A percentile compares a stretch with the other conserved stretches of the same genome.
These are phyloP conservation scores for Okamejei kenojei DNA, from an alignment of 2,797 vertebrate species.

Conservation along the genomic window DNA sequence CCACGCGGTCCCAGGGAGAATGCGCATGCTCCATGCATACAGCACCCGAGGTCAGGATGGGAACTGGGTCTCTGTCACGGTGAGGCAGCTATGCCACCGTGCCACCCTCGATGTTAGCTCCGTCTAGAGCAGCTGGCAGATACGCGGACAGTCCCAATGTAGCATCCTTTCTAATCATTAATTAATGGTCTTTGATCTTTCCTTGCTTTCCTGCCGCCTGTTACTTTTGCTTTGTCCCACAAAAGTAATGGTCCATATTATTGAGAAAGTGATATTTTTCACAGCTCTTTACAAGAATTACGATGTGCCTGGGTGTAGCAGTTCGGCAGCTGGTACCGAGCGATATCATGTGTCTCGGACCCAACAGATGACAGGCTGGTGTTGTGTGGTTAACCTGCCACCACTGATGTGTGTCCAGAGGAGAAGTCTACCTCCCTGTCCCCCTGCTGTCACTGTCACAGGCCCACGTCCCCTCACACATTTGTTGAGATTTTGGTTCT, in stretches of 20 bases:
- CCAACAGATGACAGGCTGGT: constrained; percentile 10
- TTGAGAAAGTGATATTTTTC: constrained; percentile 37
- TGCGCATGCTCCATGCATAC: no score
- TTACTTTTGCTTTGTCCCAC: neutral
- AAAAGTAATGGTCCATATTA: constrained; percentile 14
- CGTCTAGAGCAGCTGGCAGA: neutral
- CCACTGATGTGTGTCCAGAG: neutral
- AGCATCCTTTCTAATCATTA: neutral
- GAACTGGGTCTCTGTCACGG: no score
- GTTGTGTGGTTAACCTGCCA: neutral
- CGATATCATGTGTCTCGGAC: neutral
- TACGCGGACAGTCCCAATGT: neutral
- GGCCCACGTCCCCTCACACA: neutral
- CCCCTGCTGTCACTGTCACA: constrained; percentile 31
- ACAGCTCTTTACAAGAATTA: constrained; percentile 32
- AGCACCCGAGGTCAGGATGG: no score
- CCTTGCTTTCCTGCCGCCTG: neutral
- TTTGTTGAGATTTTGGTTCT: constrained; percentile 16
- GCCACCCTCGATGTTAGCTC: neutral
- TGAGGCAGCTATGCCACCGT: no score
- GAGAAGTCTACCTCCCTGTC: neutral
- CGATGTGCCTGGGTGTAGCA: constrained; percentile 12
- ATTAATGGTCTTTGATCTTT: constrained; percentile 13
- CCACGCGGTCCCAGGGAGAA: no score
- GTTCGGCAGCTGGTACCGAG: constrained; percentile 17